These are phyloP conservation scores for Ciconia boyciana DNA, from an alignment of 2,113 vertebrate species.

Conservation along the genomic window DNA sequence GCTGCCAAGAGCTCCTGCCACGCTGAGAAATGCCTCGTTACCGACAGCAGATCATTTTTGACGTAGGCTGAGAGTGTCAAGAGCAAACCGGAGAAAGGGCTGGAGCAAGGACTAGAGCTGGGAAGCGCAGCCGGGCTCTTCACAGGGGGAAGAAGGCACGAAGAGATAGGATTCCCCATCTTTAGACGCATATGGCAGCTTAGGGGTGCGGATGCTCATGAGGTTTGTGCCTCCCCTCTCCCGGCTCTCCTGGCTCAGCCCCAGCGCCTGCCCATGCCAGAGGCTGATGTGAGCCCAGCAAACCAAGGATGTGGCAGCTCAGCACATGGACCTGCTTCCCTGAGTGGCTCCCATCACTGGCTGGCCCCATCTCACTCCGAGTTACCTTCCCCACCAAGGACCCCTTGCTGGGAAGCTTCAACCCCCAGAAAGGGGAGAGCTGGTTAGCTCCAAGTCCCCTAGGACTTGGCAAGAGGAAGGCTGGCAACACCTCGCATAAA, in stretches of 20 bases:
- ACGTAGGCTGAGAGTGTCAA: background rate
- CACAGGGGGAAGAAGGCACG: background rate
- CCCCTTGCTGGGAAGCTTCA: background rate
- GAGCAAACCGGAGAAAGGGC: background rate
- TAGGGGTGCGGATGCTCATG: background rate
- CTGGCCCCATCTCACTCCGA: fast-evolving
- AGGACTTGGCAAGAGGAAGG: background rate
- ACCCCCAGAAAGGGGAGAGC: background rate
- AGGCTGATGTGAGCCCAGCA: background rate
- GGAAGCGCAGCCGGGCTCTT: background rate
- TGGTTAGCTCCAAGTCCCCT: background rate
- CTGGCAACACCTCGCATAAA: background rate
- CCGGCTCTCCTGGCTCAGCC: background rate
- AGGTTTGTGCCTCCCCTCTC: background rate
- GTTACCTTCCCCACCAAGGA: background rate
- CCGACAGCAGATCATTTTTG: background rate
- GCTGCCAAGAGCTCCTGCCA: background rate
- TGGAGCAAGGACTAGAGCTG: background rate
- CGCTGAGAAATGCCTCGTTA: fast-evolving
- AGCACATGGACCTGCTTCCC: background rate
- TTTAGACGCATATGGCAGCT: background rate
- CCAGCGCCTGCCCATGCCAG: background rate
- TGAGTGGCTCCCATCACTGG: background rate
- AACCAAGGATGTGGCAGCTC: background rate
- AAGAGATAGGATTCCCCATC: background rate